Conservation (phyloP, 2,113 vertebrate species). For the Nerophis ophidion region DNA sequence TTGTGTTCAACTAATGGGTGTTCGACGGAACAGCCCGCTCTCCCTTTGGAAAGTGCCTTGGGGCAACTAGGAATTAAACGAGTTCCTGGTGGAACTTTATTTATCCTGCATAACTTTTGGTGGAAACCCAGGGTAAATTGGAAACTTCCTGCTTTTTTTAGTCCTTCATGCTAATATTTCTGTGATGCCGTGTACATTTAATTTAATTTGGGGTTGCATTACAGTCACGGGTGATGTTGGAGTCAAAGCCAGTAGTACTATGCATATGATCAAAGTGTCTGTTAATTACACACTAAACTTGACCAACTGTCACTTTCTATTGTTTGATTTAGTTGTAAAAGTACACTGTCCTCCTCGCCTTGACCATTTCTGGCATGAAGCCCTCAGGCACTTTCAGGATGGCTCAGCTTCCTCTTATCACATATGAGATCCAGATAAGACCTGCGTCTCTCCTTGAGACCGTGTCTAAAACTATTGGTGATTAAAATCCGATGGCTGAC, state of each 20-base stretch:
- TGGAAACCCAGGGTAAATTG: too few species aligned
- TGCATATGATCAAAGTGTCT: background rate
- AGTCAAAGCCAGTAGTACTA: background rate
- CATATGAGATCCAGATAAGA: conserved; percentile 67
- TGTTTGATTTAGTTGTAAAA: conserved; percentile 12
- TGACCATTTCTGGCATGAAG: conserved; percentile 27
- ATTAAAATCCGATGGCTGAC: conserved; percentile 60
- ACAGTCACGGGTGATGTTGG: too few species aligned
- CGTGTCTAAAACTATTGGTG: conserved; percentile 31
- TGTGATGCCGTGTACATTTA: too few species aligned
- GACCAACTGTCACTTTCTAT: background rate
- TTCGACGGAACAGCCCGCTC: too few species aligned
- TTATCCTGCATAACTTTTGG: too few species aligned
- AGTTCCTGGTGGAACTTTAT: too few species aligned
- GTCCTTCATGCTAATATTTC: too few species aligned
- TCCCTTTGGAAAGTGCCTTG: too few species aligned
- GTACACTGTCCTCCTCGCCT: conserved; percentile 10
- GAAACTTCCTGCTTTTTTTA: too few species aligned
- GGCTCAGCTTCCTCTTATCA: conserved; percentile 59
- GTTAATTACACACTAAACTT: background rate
- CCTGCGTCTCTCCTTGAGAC: conserved; percentile 30
- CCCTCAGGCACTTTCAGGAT: conserved; percentile 40
- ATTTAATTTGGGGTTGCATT: too few species aligned
- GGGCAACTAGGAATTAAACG: too few species aligned
- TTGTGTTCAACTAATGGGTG: too few species aligned